A percentile compares a stretch with the other conserved stretches of the same genome.
Conservation (phyloP, 2,797 vertebrate species). For the Erethizon dorsatum region DNA sequence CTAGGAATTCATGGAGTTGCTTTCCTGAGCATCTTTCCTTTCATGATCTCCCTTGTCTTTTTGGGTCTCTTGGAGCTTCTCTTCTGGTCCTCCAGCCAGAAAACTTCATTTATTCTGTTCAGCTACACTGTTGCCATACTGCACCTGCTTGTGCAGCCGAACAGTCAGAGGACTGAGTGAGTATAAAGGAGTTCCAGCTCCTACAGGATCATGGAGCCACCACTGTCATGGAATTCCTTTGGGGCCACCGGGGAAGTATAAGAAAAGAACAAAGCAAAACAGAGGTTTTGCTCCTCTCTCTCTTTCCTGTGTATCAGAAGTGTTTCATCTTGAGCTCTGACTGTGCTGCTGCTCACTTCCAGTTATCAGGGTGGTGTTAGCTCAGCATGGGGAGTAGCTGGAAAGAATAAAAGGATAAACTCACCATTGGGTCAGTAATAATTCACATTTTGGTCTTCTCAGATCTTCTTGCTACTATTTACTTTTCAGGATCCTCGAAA, state of each 20-base stretch:
- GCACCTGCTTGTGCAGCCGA: not conserved
- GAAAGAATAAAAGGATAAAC: conserved; percentile 33
- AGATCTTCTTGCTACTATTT: not conserved
- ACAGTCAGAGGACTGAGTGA: not conserved
- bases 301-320: not conserved
- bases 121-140: not conserved
- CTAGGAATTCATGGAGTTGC: not conserved
- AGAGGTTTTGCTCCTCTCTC: not conserved
- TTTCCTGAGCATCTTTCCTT: not conserved
- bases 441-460: not conserved
- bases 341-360: not conserved
- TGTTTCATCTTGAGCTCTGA: not conserved
- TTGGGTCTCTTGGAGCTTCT: not conserved
- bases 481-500: conserved; percentile 5
- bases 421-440: not conserved
- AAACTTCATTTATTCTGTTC: not conserved
- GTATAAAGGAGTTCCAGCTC: not conserved
- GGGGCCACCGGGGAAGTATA: not conserved
- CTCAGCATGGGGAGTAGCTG: not conserved
- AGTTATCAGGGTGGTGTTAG: not conserved
- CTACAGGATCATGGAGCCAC: not conserved
- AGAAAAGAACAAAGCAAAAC: not conserved
- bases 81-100: not conserved
- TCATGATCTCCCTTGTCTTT: not conserved
- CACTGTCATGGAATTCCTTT: not conserved